Conservation (phyloP, 1,140 invertebrate genomes). For the Trachymyrmex cornetzi region DNA sequence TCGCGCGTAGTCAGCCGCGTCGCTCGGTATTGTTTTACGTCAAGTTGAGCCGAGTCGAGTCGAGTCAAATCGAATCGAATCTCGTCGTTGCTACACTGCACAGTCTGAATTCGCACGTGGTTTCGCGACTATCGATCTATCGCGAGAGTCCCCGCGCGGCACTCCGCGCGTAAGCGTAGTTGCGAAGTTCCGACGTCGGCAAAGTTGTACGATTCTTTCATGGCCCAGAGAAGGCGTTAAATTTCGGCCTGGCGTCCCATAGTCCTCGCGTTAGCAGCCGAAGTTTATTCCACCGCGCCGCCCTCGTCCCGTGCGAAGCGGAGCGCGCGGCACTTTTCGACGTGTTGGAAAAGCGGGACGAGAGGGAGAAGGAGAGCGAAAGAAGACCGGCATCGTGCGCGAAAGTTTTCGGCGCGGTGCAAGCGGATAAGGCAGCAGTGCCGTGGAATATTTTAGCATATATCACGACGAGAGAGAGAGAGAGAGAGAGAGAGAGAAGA, state of each 20-base stretch:
- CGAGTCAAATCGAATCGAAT: neutral
- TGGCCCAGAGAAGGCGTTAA: constrained; percentile 72
- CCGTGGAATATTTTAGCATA: constrained; percentile 81
- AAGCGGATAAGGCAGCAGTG: constrained; percentile 62
- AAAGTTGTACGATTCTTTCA: constrained; percentile 80
- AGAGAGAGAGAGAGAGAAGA: neutral
- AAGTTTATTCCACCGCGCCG: constrained; percentile 62
- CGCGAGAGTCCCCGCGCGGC: neutral
- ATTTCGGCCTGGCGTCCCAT: constrained; percentile 72
- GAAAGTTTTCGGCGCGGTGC: constrained; percentile 71
- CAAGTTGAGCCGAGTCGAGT: neutral
- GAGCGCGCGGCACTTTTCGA: constrained; percentile 53
- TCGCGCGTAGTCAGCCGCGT: constrained; percentile 68
- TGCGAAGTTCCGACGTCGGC: constrained; percentile 36
- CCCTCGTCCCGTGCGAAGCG: constrained; percentile 9
- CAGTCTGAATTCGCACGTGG: neutral
- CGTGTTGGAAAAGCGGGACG: constrained; percentile 44
- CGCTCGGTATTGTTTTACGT: constrained; percentile 26
- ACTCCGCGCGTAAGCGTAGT: neutral
- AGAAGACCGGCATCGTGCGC: constrained; percentile 47
- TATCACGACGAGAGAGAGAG: constrained; percentile 60
- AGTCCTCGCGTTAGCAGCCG: constrained; percentile 79
- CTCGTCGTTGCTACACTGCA: no score
- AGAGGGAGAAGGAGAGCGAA: constrained; percentile 26
- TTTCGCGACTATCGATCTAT: constrained; percentile 16